Base-by-base conservation (phyloP, 2,888 invertebrate species). In the Marronus borbonicus region DNA sequence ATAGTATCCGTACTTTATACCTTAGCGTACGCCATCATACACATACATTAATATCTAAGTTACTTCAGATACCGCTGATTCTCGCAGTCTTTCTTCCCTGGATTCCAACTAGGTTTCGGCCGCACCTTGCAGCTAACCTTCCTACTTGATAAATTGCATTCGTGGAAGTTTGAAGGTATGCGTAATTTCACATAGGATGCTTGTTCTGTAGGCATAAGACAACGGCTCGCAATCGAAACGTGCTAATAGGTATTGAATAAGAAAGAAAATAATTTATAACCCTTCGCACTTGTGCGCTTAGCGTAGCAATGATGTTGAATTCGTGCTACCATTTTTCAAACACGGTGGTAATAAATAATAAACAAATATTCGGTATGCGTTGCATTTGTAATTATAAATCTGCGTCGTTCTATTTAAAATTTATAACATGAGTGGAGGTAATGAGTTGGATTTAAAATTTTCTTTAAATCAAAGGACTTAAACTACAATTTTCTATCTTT, bases 211-310 rank as follows among this genome's bases (percentile, higher is more conserved):
- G 14, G 28, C 31, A 58, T 31, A 31, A 14, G 24, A 70, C 36
- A 31, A 28, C 31, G 55, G 36, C 12, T 10, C n/a, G 7, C 39
- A 52, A 70, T 70, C 70, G 31, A 55, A 52, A 17, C 55, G 55
- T 36, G n/a, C 36, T 70, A 70, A 70, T 70, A 52, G 10, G 36
- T 24, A 36, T 70, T 55, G 70, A 70, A 55, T 70, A 70, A 55
- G 55, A 8, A n/a, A 31, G 17, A 58, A 70, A 65, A 70, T 70
- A 70, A 70, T 70, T 70, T 70, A 70, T 70, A 55, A 70, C 70
- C 70, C 8, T 70, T 10, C 17, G n/a, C 36, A 31, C 31, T 69
- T 31, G 36, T 70, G 36, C 31, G 17, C 12, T 12, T 44, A 8
- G 44, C 44, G 20, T 55, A 70, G 52, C 50, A 28, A 31, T 52